phyloP scores from a whole-genome alignment of 2,113 vertebrate genomes.

The Petroica traversi region DNA sequence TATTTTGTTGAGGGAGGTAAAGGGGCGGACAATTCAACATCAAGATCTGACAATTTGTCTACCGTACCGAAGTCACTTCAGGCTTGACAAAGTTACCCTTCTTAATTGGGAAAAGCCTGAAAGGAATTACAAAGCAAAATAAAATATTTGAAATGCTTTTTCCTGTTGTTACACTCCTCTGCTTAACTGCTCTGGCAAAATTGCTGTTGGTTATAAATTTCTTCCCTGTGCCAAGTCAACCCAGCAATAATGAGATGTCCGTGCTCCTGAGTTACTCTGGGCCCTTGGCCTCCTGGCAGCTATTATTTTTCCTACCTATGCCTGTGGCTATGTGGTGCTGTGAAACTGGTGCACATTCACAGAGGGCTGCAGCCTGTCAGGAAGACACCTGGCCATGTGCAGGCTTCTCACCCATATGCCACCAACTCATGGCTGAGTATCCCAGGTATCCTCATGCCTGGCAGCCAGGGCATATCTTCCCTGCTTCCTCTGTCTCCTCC shows the following conservation, averaged over 20 bases:
- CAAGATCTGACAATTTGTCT: constrained; percentile 3
- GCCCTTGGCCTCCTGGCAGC: not conserved
- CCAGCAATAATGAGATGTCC: not conserved
- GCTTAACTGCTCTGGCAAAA: constrained; percentile 10
- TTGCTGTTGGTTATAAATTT: not conserved
- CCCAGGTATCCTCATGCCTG: rapidly evolving
- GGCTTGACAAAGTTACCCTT: constrained; percentile 8
- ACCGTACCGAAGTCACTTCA: not conserved
- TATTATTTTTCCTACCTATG: not conserved
- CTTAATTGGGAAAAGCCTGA: constrained; percentile 3
- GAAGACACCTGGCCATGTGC: not conserved
- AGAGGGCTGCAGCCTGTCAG: not conserved
- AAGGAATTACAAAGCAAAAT: constrained; percentile 40
- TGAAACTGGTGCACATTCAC: not conserved
- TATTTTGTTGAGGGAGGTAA: not conserved
- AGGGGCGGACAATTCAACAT: not conserved
- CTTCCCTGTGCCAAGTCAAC: not conserved
- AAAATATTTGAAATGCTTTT: constrained; percentile 53
- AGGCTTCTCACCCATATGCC: not conserved
- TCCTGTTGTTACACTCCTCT: not conserved
- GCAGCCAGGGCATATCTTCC: not conserved
- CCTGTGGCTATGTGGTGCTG: not conserved
- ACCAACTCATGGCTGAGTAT: not conserved
- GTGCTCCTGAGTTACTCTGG: not conserved
- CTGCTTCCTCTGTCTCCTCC: not conserved